Base-by-base conservation (phyloP, 1,140 invertebrate species). In the Drosophila bocqueti region DNA sequence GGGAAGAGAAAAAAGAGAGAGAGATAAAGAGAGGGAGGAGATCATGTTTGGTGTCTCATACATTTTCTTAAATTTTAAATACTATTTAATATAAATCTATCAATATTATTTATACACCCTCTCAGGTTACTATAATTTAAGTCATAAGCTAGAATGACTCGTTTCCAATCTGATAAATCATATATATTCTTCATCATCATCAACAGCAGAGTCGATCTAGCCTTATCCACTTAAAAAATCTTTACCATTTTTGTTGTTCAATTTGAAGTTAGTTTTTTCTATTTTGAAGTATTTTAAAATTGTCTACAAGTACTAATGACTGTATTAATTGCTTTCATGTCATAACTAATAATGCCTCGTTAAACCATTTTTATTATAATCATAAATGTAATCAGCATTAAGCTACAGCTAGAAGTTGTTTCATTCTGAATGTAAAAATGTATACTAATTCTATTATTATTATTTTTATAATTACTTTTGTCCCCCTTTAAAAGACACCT, bases 361-460 rank as follows among this genome's bases (percentile, higher is more conserved):
- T 60, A 61, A 60, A n/a, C 5, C n/a, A 11, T 31, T 21, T 60
- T 42, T 62, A 45, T 62, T 62, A 31, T 31, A 24, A 60, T 31
- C 52, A 59, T 60, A 31, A 58, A 57, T 59, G 26, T 43, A 60
- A 64, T 60, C 54, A 31, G 26, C 54, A 16, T 43, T 24, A 21
- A 16, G 9, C n/a, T 9, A 36, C 16, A 13, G 29, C 5, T 10
- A 13, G 0, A 42, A 34, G 18, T 40, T 40, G 52, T 2, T 34
- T 11, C 34, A 34, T 34, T 34, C 9, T 3, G 9, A 34, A 11
- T 34, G 9, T 11, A 10, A 34, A 34, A 3, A 34, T 34, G 1
- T 10, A 1, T 11, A 11, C 34, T 13, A 13, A 36, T 29, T 26
- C 2, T 49, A n/a, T 36, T 54, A 1, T 9, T 29, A 6, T 29